Evolutionary conservation across 2,888 invertebrate genomes (phyloP), one percentile per base, ranked within the genome.

Genomic region (Oxycera nigricornis): DNA sequence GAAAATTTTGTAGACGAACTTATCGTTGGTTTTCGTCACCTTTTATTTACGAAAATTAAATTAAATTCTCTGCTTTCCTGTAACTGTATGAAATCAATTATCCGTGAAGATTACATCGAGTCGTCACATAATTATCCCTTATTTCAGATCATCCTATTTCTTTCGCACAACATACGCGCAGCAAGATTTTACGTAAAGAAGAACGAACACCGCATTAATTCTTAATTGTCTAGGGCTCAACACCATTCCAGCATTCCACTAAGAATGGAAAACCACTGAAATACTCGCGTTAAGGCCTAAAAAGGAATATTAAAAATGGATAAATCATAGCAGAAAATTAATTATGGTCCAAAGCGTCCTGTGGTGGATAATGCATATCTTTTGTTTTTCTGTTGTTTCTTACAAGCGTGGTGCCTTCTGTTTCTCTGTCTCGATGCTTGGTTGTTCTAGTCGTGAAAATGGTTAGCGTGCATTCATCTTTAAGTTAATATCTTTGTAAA

Each of bases 281-380:
- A 46, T 17, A 46, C 3, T 14, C 46, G 14, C 46, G 4, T 7
- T 11, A 14, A 46, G 46, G 14, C 4, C 46, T 24, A 35, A 50
- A 11, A 7, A 55, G 46, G 55, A 70, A 35, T 70, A 70, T 70
- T 70, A 70, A 70, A 70, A 70, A 70, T 70, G 52, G 31, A 70
- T 70, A 70, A 70, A 70, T 70, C 70, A 70, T 70, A 35, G 70
- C 20, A 31, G 31, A 55, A 70, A 70, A 70, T 70, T 70, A 30
- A 70, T 70, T 52, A 68, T 68, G 20, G 31, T 35, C 30, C 55
- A 26, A 28, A 52, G 22, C 28, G 17, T 70, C 52, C 52, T 55
- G 31, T 26, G 2, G 31, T 31, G 14, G n/a, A 31, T 20, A 28
- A 55, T 22, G 24, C 55, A 55, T 9, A 24, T 4, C 24, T 55